Conservation (phyloP, 2,113 vertebrate genomes). For the Taurulus bubalis region DNA sequence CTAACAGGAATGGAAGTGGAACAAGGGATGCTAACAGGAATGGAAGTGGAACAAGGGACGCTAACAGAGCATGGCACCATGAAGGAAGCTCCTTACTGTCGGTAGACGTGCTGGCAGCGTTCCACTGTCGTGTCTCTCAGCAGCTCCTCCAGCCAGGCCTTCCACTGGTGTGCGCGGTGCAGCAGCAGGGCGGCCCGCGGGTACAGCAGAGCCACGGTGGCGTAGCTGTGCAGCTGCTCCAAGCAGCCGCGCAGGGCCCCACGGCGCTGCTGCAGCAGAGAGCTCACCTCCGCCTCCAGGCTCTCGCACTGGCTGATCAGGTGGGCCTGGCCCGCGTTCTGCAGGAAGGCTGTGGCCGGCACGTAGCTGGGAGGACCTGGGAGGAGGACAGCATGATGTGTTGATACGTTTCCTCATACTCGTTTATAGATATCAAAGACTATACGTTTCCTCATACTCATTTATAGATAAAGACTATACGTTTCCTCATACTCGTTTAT, state of each 20-base stretch:
- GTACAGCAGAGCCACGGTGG: conserved; percentile 96
- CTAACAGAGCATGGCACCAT: background rate
- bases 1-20: too few relatives aligned
- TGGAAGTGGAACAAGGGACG: background rate
- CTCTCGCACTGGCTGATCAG: conserved; percentile 96
- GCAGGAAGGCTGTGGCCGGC: conserved; percentile 95
- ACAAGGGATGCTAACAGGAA: background rate
- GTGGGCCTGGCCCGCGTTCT: conserved; percentile 97
- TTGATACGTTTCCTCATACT: background rate
- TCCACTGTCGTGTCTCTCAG: conserved; percentile 92
- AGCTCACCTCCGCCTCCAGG: conserved; percentile 91
- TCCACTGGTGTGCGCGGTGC: conserved; percentile 95
- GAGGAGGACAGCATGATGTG: background rate
- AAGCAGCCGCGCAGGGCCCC: conserved; percentile 91
- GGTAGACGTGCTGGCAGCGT: conserved; percentile 91
- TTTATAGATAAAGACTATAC: too few relatives aligned
- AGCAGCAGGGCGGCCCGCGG: conserved; percentile 91
- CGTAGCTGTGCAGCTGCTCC: conserved; percentile 97
- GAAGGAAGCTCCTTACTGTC: conserved; percentile 83
- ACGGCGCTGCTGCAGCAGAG: conserved; percentile 93
- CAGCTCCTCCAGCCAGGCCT: conserved; percentile 96
- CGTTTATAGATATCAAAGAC: background rate
- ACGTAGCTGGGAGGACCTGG: conserved; percentile 98
- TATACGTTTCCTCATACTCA: too few relatives aligned
- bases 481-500: too few relatives aligned